Conservation (phyloP, 1,140 invertebrate genomes). For the Lepidostoma basale region DNA sequence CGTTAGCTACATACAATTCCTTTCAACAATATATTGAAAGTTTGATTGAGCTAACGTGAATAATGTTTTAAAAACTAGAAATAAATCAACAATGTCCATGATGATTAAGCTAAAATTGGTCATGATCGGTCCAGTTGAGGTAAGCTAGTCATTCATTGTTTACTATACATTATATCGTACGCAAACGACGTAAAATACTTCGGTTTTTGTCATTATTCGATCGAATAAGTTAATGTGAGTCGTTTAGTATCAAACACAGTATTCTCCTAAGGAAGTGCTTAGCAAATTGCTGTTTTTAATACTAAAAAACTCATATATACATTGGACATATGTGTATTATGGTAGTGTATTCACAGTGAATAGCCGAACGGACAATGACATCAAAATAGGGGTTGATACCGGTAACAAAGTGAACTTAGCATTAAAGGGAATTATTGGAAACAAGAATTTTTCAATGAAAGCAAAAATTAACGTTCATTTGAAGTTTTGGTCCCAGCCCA, state of each 20-base stretch:
- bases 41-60: too few relatives aligned
- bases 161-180: not conserved
- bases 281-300: too few relatives aligned
- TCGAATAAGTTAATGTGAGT: not conserved
- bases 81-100: not conserved
- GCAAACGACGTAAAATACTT: not conserved
- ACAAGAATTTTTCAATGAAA: too few relatives aligned
- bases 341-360: too few relatives aligned
- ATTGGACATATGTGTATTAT: too few relatives aligned
- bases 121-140: not conserved
- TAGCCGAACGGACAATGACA: too few relatives aligned
- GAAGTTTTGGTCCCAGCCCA: too few relatives aligned
- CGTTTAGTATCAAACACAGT: not conserved
- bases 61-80: not conserved
- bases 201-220: not conserved
- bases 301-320: too few relatives aligned
- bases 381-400: too few relatives aligned
- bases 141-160: not conserved
- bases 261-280: not conserved
- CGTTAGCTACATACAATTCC: not conserved
- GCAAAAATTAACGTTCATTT: too few relatives aligned
- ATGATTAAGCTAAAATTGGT: not conserved
- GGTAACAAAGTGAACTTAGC: too few relatives aligned
- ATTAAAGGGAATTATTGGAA: too few relatives aligned
- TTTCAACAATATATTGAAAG: not conserved